A percentile compares a stretch with the other conserved stretches of the same genome.
These are phyloP conservation scores for Myanophis thanlyinensis DNA, from an alignment of 2,113 vertebrate genomes.

Conservation along the genomic window DNA sequence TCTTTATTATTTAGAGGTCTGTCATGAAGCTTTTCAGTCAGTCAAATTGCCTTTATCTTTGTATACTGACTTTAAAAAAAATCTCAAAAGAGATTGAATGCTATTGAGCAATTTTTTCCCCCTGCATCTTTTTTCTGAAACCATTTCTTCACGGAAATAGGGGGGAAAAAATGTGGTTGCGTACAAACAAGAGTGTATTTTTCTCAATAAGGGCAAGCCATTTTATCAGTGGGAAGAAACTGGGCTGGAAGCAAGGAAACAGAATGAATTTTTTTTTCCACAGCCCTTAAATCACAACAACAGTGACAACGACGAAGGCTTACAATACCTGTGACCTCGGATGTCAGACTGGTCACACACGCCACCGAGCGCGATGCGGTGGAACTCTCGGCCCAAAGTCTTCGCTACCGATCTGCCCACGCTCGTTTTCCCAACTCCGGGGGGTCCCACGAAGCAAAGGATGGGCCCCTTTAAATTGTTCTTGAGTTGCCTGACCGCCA, in stretches of 20 bases:
- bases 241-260: neutral
- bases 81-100: neutral
- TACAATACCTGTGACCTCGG: conserved; percentile 88
- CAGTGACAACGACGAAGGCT: neutral
- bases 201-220: neutral
- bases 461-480: conserved; percentile 92
- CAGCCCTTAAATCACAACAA: neutral
- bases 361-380: conserved; percentile 93
- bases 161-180: fast-evolving
- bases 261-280: neutral
- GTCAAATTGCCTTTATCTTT: too few species aligned
- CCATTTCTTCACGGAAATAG: neutral
- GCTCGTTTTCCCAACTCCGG: conserved; percentile 96
- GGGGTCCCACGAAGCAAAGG: conserved; percentile 95
- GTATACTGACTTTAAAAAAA: too few species aligned
- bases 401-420: conserved; percentile 94
- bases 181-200: neutral
- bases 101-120: neutral
- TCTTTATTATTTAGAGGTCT: too few species aligned
- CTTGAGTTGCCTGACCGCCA: conserved; percentile 93
- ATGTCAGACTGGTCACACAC: conserved; percentile 98
- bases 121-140: too few species aligned
- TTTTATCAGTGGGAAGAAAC: neutral
- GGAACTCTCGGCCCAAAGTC: conserved; percentile 93
- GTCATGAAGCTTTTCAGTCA: too few species aligned